Conservation (phyloP, 2,797 vertebrate species). For the Chelmon rostratus region DNA sequence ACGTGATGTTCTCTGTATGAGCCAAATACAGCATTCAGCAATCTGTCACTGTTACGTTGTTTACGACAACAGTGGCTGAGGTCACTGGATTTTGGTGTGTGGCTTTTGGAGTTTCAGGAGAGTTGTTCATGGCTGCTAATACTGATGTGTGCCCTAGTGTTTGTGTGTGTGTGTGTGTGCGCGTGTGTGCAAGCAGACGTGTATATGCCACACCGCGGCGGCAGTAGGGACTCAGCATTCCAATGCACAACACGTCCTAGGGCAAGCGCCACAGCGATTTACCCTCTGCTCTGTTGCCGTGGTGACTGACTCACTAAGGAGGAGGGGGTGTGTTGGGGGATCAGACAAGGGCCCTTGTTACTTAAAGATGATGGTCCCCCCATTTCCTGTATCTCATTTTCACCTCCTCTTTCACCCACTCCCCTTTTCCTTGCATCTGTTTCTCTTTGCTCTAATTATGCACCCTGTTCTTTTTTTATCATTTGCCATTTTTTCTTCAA, state of each 20-base stretch:
- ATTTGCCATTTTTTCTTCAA: background rate
- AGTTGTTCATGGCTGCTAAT: conserved; percentile 36
- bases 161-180: conserved; percentile 20
- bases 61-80: conserved; percentile 14
- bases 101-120: conserved; percentile 27
- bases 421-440: conserved; percentile 27
- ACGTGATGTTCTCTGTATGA: background rate
- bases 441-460: conserved; percentile 13
- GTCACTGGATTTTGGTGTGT: conserved; percentile 8
- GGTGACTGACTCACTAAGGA: conserved; percentile 80
- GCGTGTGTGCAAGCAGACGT: conserved; percentile 7
- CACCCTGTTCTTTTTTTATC: conserved; percentile 3
- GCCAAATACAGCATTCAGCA: conserved; percentile 16
- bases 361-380: conserved; percentile 56
- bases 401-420: conserved; percentile 28
- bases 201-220: conserved; percentile 32
- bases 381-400: conserved; percentile 40
- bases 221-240: conserved; percentile 74
- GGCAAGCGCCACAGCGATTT: conserved; percentile 82
- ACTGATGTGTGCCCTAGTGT: conserved; percentile 8
- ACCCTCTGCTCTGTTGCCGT: conserved; percentile 87
- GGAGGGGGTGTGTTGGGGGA: conserved; percentile 48
- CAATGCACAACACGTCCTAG: conserved; percentile 85
- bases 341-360: conserved; percentile 75
- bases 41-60: conserved; percentile 4